Base-by-base conservation (phyloP, 2,888 invertebrate genomes). In the Chrysolina americana region DNA sequence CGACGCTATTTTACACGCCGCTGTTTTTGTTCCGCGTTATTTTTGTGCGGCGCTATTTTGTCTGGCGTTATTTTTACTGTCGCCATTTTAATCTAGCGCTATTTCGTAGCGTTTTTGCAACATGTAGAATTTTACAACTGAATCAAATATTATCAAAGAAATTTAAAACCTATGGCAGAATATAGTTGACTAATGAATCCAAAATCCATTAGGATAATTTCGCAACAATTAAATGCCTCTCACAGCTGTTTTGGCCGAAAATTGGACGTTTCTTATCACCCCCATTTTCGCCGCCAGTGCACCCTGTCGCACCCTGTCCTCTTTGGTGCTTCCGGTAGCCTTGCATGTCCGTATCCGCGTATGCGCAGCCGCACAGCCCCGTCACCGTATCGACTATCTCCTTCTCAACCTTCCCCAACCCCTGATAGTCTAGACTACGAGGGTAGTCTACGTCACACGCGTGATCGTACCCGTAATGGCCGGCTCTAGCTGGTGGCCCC, bases 291-390 rank as follows among this genome's bases (percentile, higher is more conserved):
- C n/a, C 28, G 59, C 17, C 28, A 10, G 36, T 36, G 59, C 59
- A 36, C 36, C 59, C 21, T 28, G 66, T 68, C 47, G 59, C 68
- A 70, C 64, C 71, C 74, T 74, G 71, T 65, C 74, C 50, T n/a
- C 28, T 21, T 23, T 1, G 15, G 41, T 41, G 72, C 76, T 80
- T 80, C 80, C 80, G 77, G 80, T 77, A 65, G 72, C 81, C 80
- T 36, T 83, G 84, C 84, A 83, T 83, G 82, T 83, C 83, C 83
- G 83, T 83, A 81, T 83, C 83, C 83, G 83, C 82, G 81, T 81
- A 78, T 83, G 83, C 81, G 83, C 78, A n/a, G 28, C 28, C 48
- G 56, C 44, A n/a, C 36, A 8, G 36, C 36, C 6, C 36, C 6
- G 36, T 36, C 36, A 36, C 63, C 47, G 15, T 47, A 28, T 15